Percentiles rank a stretch among this genome's conserved stretches.
These are phyloP conservation scores for Peromyscus californicus DNA, from an alignment of 2,113 vertebrate genomes.

Conservation along the genomic window DNA sequence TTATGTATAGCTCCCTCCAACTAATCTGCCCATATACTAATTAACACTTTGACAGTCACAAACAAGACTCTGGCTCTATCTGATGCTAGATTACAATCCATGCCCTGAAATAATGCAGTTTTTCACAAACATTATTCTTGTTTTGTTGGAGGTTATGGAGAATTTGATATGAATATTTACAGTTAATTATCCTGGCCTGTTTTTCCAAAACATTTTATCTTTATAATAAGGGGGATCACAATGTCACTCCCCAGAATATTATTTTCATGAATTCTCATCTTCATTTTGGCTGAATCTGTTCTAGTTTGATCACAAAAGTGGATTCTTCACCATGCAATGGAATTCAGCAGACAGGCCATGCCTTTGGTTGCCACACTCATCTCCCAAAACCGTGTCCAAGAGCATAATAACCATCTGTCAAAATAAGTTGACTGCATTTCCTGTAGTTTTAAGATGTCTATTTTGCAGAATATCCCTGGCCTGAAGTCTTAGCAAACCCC, in stretches of 20 bases:
- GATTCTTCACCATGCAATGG: not conserved
- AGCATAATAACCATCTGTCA: constrained; percentile 42
- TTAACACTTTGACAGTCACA: not conserved
- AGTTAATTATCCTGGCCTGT: not conserved
- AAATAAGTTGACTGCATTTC: constrained; percentile 42
- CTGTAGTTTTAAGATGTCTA: not conserved
- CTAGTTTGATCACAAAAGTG: not conserved
- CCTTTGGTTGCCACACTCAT: not conserved
- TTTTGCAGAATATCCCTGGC: not conserved
- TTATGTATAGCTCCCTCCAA: not conserved
- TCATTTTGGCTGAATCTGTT: not conserved
- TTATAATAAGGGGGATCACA: not conserved
- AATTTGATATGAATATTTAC: not conserved
- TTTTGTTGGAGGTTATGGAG: not conserved
- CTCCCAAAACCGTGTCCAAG: not conserved
- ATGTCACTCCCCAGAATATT: not conserved
- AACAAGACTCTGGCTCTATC: not conserved
- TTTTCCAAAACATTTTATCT: not conserved
- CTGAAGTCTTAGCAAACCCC: constrained; percentile 23
- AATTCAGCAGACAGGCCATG: not conserved
- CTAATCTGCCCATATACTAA: not conserved
- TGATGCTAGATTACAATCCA: not conserved
- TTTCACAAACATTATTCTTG: not conserved
- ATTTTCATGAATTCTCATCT: not conserved
- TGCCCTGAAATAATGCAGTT: not conserved